A percentile compares a stretch with the other conserved stretches of the same genome.
Conservation (phyloP, 2,797 vertebrate species). For the Pempheris klunzingeri region DNA sequence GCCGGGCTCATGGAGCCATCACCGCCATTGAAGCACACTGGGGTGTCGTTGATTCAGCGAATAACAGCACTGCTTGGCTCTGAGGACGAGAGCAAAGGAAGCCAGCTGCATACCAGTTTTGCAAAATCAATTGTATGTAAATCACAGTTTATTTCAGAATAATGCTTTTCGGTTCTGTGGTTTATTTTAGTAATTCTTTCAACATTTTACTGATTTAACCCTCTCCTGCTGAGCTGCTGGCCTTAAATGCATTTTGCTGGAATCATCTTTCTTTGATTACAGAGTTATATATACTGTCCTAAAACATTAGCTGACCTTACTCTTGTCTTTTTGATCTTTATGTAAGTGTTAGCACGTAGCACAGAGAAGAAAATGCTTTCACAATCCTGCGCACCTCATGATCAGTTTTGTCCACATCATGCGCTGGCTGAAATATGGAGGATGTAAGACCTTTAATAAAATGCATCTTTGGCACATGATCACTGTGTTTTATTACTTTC, state of each 20-base stretch:
- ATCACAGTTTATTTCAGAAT: neutral
- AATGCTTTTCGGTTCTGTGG: neutral
- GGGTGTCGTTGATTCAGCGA: neutral
- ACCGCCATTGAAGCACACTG: slow-evolving; percentile 51
- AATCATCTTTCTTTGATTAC: neutral
- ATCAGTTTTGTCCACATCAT: neutral
- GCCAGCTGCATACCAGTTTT: too few species aligned
- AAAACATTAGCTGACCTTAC: neutral
- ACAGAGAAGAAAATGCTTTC: neutral
- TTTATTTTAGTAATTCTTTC: too few species aligned
- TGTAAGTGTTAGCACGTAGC: neutral
- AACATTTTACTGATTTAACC: too few species aligned
- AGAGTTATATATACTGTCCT: neutral
- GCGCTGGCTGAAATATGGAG: neutral
- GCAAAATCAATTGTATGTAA: neutral
- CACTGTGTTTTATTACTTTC: neutral
- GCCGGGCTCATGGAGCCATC: neutral
- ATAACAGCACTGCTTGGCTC: fast-evolving
- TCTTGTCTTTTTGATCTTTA: neutral
- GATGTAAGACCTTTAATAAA: neutral
- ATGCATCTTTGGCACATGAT: neutral
- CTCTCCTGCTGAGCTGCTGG: too few species aligned
- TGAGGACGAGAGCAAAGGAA: neutral
- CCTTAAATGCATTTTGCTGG: neutral
- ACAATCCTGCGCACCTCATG: too few species aligned